Percentiles rank a stretch among this genome's conserved stretches.
Conservation (phyloP, 2,888 invertebrate species). For the Metallyticus violacea region DNA sequence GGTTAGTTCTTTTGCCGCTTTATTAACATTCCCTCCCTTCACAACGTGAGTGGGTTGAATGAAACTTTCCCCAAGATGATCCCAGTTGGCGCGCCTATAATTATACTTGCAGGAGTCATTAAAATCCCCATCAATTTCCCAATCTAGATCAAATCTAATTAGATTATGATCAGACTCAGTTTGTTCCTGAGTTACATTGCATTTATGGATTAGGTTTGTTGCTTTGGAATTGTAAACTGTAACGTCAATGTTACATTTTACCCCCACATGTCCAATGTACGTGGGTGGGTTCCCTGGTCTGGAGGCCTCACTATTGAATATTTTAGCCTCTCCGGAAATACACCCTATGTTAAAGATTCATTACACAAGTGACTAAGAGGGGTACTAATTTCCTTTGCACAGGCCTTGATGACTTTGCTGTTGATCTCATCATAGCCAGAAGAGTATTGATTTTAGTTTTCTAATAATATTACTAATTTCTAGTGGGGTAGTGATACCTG, state of each 20-base stretch:
- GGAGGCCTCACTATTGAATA: no score
- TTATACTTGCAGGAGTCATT: neutral
- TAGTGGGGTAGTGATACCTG: no score
- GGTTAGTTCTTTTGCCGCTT: neutral
- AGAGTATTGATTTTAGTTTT: no score
- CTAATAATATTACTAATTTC: no score
- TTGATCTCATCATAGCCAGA: no score
- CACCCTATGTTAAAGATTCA: no score
- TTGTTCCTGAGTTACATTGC: neutral
- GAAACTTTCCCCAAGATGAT: neutral
- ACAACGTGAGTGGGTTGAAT: neutral
- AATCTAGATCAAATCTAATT: neutral
- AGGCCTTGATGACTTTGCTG: no score
- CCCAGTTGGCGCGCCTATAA: neutral
- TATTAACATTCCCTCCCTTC: neutral
- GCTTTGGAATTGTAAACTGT: neutral
- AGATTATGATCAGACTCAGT: neutral
- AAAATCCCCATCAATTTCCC: neutral
- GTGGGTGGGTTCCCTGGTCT: neutral
- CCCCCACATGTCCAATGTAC: neutral
- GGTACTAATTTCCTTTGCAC: no score
- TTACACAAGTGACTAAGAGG: no score
- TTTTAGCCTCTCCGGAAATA: no score
- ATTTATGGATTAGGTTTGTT: neutral
- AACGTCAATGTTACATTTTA: neutral